These are phyloP conservation scores for Sitta carolinensis DNA, from an alignment of 2,797 vertebrate species.

Conservation along the genomic window DNA sequence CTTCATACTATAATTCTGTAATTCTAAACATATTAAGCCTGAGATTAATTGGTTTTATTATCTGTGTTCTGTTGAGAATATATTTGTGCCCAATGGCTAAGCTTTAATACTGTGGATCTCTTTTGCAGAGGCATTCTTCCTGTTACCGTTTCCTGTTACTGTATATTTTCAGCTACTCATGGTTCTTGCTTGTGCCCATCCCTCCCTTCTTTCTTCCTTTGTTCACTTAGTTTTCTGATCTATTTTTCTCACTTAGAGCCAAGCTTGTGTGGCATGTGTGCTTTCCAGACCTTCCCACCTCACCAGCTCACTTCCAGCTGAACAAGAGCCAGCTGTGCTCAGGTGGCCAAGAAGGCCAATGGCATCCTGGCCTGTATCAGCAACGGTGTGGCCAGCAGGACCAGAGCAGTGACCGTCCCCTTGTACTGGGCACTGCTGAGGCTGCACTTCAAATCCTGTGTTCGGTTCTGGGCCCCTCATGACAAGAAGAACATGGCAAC, in stretches of 20 bases:
- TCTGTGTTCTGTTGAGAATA: not conserved
- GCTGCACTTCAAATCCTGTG: too few species aligned
- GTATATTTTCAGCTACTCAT: not conserved
- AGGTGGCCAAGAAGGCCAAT: not conserved
- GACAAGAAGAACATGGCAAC: not conserved
- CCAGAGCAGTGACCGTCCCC: not conserved
- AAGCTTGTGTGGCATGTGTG: fast-evolving
- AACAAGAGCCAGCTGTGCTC: not conserved
- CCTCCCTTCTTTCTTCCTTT: not conserved
- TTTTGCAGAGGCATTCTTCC: not conserved
- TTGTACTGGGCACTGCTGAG: fast-evolving
- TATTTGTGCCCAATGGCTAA: not conserved
- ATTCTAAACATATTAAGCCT: not conserved
- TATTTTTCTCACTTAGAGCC: not conserved
- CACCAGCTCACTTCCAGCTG: not conserved
- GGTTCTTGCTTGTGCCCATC: not conserved
- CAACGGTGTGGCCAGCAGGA: not conserved
- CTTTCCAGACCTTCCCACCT: not conserved
- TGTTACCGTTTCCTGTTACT: not conserved
- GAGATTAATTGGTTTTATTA: not conserved
- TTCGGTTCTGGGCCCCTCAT: fast-evolving
- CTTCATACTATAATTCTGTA: not conserved
- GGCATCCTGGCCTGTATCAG: not conserved
- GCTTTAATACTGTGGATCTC: not conserved
- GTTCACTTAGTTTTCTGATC: not conserved